These are phyloP conservation scores for Drosophila micromelanica DNA, from an alignment of 1,140 invertebrate genomes.

Conservation along the genomic window DNA sequence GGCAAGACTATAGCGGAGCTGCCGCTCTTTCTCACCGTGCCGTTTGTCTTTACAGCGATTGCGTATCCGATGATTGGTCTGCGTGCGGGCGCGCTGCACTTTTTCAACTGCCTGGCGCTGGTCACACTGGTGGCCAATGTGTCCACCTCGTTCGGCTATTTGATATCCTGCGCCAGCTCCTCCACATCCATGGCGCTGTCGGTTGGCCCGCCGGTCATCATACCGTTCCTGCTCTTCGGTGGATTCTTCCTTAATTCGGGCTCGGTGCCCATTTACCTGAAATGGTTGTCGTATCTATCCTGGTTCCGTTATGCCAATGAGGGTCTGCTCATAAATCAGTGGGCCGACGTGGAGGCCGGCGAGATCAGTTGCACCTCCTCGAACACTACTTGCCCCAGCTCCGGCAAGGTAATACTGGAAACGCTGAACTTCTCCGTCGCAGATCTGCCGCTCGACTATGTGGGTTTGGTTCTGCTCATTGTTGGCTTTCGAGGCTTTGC, in stretches of 20 bases:
- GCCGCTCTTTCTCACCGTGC: constrained; percentile 92
- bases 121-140: constrained; percentile 94
- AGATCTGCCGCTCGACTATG: constrained; percentile 90
- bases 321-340: constrained; percentile 96
- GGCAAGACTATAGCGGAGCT: constrained; percentile 95
- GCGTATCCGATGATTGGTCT: constrained; percentile 95
- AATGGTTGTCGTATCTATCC: constrained; percentile 96
- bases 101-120: constrained; percentile 90
- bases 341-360: constrained; percentile 89
- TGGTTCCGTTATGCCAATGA: constrained; percentile 98
- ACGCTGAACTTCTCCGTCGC: constrained; percentile 92
- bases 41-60: constrained; percentile 93
- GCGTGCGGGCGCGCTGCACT: constrained; percentile 89
- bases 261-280: constrained; percentile 94
- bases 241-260: constrained; percentile 97
- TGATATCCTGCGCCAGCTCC: constrained; percentile 93
- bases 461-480: constrained; percentile 89
- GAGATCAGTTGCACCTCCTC: constrained; percentile 89
- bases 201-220: constrained; percentile 94
- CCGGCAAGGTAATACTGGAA: constrained; percentile 91
- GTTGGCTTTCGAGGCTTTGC: constrained; percentile 91
- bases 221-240: constrained; percentile 96
- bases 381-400: constrained; percentile 90
- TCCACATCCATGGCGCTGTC: constrained; percentile 94
- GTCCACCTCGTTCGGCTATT: constrained; percentile 96